These are phyloP conservation scores for Lapara coniferarum DNA, from an alignment of 2,888 invertebrate species.

Conservation along the genomic window DNA sequence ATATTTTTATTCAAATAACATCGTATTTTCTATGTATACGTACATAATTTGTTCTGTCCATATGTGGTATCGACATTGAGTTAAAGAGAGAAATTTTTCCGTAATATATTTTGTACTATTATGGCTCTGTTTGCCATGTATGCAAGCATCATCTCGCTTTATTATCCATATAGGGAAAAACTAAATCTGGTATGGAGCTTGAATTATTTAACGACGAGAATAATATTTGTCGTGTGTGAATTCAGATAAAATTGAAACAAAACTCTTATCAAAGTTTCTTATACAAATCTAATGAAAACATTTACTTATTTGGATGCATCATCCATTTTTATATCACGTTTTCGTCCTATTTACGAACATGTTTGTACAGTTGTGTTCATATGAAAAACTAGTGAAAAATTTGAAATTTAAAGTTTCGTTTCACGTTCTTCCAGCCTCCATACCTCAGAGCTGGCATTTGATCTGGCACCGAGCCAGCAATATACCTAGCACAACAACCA, in stretches of 20 bases:
- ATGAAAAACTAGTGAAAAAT: conserved; percentile 43
- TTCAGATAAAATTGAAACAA: too few species aligned
- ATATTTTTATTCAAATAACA: conserved; percentile 14
- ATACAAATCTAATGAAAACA: too few species aligned
- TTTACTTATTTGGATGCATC: too few species aligned
- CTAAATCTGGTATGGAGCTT: too few species aligned
- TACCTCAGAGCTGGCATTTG: conserved; percentile 61
- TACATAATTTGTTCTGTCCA: background rate
- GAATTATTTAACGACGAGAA: too few species aligned
- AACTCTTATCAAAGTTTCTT: too few species aligned
- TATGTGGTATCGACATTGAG: background rate
- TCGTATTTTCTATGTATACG: background rate
- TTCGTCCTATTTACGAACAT: background rate
- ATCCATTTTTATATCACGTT: background rate
- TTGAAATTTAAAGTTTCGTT: conserved; percentile 70
- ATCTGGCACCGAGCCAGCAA: conserved; percentile 71
- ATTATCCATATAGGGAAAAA: background rate
- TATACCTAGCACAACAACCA: conserved; percentile 65
- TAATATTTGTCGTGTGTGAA: too few species aligned
- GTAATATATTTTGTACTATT: conserved; percentile 4
- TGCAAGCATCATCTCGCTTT: background rate
- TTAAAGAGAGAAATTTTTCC: background rate
- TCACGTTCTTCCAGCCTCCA: conserved; percentile 52
- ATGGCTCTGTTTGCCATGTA: background rate
- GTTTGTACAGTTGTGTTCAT: conserved; percentile 28